These are phyloP conservation scores for Crotalus helleri DNA, from an alignment of 2,113 vertebrate species.

Conservation along the genomic window DNA sequence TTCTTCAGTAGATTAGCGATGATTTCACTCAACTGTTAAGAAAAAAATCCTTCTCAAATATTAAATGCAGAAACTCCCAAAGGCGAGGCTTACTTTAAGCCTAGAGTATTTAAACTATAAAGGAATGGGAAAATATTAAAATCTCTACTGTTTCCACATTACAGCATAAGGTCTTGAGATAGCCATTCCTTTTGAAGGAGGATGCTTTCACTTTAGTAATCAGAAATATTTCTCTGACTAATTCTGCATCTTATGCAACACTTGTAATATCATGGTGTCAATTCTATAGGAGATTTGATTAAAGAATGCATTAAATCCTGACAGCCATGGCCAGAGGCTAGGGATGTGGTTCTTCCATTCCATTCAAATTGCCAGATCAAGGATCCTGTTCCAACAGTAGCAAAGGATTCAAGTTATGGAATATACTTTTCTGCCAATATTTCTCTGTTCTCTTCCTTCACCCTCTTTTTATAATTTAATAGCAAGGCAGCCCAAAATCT, in stretches of 20 bases:
- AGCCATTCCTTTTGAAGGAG: neutral
- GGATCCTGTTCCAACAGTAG: neutral
- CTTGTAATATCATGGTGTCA: neutral
- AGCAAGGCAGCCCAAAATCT: no score
- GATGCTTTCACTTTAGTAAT: constrained; percentile 1
- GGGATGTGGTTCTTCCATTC: neutral
- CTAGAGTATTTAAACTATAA: constrained; percentile 61
- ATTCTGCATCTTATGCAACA: neutral
- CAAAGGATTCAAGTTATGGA: neutral
- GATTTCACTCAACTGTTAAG: constrained; percentile 66
- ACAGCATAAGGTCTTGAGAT: neutral
- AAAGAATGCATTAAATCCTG: neutral
- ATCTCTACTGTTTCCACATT: constrained; percentile 21
- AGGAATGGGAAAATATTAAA: constrained; percentile 54
- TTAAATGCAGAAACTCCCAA: constrained; percentile 63
- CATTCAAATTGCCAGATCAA: neutral
- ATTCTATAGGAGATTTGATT: neutral
- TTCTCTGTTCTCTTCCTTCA: neutral
- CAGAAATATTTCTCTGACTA: constrained; percentile 14
- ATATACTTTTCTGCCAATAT: neutral
- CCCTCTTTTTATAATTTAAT: no score
- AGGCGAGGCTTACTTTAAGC: constrained; percentile 60
- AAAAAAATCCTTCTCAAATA: constrained; percentile 65
- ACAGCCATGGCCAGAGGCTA: neutral
- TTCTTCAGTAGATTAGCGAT: constrained; percentile 52